Evolutionary conservation across 2,113 vertebrate genomes (phyloP), one percentile per base, ranked within the genome.

Genomic region (Heterochromis multidens): DNA sequence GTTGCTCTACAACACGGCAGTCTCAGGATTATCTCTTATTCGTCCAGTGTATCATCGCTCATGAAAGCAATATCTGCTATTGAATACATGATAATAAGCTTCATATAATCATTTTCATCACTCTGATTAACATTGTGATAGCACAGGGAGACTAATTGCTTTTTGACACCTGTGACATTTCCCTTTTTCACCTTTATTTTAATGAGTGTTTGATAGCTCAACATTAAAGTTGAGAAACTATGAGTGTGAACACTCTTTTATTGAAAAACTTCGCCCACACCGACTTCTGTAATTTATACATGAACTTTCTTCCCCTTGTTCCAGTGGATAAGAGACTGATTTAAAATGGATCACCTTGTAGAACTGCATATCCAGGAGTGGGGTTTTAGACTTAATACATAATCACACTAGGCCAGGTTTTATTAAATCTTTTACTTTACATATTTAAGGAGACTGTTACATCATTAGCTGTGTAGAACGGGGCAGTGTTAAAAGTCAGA

Each of bases 391-490:
- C 88, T 92, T 87, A 94, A 94, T 91, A 91, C 91, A 90, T 94
- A 94, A 95, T 96, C 92, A 87, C 88, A 78, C 82, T 74, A 27
- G 46, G 76, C 77, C 35, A 88, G 86, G 88, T 92, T 93, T 95
- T 92, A 95, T 96, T 93, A 95, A 94, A 92, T 90, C 84, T 89
- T 92, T 95, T 95, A 93, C 91, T 96, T 96, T 95, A 95, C 95
- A 96, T 96, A 96, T 95, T 96, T 95, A 94, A 95, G 91, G 91
- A 91, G 92, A 74, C 91, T 62, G 93, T 95, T 95, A 95, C 95
- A 95, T 95, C 91, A 93, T 95, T 94, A 95, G 92, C 93, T 63
- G 31, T 94, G 95, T 95, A 89, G 84, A 93, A 94, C 80, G 81
- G 88, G 80, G 56, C 80, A 25, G 86, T 92, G 89, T 93, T 92